Percentiles rank a stretch among this genome's conserved stretches.
phyloP scores from a whole-genome alignment of 2,797 vertebrate genomes.

The Enteromius radiatus region DNA sequence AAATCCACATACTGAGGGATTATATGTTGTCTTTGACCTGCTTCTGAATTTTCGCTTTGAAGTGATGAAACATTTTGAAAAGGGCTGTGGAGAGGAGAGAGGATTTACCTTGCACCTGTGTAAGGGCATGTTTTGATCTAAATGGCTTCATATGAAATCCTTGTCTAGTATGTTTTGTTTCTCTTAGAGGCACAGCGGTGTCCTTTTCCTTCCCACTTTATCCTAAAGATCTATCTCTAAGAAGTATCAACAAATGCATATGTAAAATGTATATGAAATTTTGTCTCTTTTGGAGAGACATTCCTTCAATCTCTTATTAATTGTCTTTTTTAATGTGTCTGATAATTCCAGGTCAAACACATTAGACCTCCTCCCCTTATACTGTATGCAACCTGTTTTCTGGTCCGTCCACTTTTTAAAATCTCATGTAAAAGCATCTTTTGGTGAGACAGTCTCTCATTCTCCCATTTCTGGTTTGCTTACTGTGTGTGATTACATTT shows the following conservation, averaged over 20 bases:
- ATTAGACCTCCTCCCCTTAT: neutral
- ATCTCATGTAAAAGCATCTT: neutral
- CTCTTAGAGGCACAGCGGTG: neutral
- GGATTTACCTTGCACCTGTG: constrained; percentile 26
- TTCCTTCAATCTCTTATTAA: neutral
- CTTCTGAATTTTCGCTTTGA: constrained; percentile 41
- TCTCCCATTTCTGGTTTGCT: neutral
- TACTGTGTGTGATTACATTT: neutral
- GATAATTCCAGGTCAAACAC: constrained; percentile 1
- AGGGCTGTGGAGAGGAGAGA: constrained; percentile 36
- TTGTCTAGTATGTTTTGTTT: neutral
- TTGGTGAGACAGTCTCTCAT: neutral
- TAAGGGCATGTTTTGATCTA: constrained; percentile 24
- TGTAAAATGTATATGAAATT: neutral
- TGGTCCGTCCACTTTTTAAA: too few species aligned
- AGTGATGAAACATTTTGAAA: constrained; percentile 48
- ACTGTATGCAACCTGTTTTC: neutral
- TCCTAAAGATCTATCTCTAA: neutral
- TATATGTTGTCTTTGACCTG: constrained; percentile 43
- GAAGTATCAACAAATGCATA: neutral
- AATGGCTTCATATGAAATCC: constrained; percentile 3
- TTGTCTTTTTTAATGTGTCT: neutral
- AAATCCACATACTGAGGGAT: constrained; percentile 37
- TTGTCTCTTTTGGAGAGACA: neutral
- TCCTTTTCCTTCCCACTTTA: neutral